Evolutionary conservation across 2,888 invertebrate species (phyloP).

Genomic region (Eumacrocentrus americanus): DNA sequence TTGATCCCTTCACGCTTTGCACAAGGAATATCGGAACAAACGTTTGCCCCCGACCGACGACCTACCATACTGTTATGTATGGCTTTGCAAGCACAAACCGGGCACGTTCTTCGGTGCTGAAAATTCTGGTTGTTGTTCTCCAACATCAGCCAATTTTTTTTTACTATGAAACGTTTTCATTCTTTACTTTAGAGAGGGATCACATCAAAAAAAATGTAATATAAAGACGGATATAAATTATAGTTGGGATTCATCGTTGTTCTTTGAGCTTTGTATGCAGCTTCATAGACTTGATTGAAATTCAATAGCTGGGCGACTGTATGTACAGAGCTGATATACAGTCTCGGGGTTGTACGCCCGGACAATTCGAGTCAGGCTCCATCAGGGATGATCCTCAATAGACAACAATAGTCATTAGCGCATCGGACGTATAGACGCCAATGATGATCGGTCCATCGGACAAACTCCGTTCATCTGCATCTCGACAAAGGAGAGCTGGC

Average conservation of each 20-base stretch:
- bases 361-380: constrained; percentile 52
- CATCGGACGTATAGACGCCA: constrained; percentile 41
- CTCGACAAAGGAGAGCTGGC: constrained; percentile 40
- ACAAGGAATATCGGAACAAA: constrained; percentile 42
- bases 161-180: no score
- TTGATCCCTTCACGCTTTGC: constrained; percentile 33
- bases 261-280: no score
- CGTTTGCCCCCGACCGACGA: constrained; percentile 31
- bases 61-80: no score
- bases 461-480: constrained; percentile 41
- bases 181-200: no score
- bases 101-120: no score
- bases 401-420: constrained; percentile 59
- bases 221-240: no score
- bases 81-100: no score
- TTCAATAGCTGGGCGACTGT: background rate
- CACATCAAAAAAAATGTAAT: no score
- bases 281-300: background rate
- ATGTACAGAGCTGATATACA: no score
- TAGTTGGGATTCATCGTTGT: no score
- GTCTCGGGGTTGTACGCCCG: constrained; percentile 33
- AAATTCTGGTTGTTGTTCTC: no score
- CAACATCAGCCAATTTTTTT: no score
- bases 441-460: constrained; percentile 43
- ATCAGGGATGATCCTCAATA: constrained; percentile 49